Evolutionary conservation across 2,113 vertebrate species (phyloP).

Genomic region (Dromaius novaehollandiae): DNA sequence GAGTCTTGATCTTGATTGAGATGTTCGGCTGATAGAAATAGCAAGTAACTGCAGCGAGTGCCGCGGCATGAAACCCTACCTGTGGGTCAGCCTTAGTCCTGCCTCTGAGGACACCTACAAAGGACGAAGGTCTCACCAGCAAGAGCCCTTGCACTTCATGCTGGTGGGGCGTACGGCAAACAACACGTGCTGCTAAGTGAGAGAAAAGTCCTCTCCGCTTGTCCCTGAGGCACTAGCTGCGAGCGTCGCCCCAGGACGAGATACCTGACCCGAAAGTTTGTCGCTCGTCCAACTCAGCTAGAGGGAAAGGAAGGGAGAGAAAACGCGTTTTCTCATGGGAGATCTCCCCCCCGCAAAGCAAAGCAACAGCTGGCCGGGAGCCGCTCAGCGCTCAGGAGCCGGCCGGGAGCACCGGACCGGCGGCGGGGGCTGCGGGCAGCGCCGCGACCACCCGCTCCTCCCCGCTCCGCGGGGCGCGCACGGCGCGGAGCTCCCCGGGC

Average conservation of each 20-base stretch:
- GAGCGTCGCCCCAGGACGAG: conserved; percentile 7
- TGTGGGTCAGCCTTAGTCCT: not conserved
- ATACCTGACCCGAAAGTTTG: not conserved
- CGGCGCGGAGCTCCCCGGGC: no score
- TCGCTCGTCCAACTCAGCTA: not conserved
- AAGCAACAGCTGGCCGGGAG: not conserved
- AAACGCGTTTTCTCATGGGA: not conserved
- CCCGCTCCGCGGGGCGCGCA: not conserved
- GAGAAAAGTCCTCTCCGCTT: not conserved
- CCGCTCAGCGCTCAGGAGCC: not conserved
- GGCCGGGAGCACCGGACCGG: not conserved
- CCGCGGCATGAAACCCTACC: not conserved
- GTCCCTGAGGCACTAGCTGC: conserved; percentile 8
- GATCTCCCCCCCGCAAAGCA: not conserved
- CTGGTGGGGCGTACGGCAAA: not conserved
- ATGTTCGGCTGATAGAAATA: not conserved
- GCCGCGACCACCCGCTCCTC: no score
- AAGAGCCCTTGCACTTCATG: not conserved
- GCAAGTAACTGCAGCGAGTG: accelerated
- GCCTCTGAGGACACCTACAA: not conserved
- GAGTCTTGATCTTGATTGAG: not conserved
- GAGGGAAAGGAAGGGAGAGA: not conserved
- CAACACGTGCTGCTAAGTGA: not conserved
- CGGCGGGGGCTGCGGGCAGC: not conserved
- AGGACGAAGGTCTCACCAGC: not conserved